A percentile compares a stretch with the other conserved stretches of the same genome.
Conservation (phyloP, 1,140 invertebrate genomes). For the Calliphora vicina region DNA sequence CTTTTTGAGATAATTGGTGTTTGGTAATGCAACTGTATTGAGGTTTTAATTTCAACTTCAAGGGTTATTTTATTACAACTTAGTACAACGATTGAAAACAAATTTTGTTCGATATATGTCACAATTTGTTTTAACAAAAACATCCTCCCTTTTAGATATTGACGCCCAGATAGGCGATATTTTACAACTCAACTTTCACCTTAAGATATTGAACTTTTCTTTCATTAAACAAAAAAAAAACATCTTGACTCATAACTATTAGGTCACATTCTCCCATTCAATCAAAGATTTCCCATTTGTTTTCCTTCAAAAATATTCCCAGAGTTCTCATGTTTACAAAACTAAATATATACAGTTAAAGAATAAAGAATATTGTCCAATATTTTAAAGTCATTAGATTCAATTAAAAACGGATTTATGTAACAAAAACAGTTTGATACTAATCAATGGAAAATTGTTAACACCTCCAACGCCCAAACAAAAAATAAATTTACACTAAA, state of each 20-base stretch:
- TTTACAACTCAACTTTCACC: not conserved
- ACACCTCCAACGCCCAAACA: conserved; percentile 23
- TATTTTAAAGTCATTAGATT: conserved; percentile 23
- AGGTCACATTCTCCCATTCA: no score
- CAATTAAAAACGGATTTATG: conserved; percentile 32
- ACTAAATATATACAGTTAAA: not conserved
- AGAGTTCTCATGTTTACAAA: conserved; percentile 2
- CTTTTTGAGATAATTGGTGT: no score
- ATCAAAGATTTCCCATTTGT: no score
- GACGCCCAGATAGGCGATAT: not conserved
- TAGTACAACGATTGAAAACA: no score
- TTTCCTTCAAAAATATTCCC: not conserved
- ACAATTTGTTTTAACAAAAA: no score
- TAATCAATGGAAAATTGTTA: conserved; percentile 31
- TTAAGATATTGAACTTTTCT: not conserved
- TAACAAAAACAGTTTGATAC: conserved; percentile 21
- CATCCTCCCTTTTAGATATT: no score
- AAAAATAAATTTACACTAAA: not conserved
- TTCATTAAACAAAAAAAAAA: not conserved
- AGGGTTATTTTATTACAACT: no score
- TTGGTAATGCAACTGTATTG: no score
- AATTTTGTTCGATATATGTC: no score
- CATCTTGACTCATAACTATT: no score
- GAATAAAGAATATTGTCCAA: not conserved
- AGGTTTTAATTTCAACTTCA: no score